Conservation (phyloP, 2,888 invertebrate genomes). For the Thalpophila matura region DNA sequence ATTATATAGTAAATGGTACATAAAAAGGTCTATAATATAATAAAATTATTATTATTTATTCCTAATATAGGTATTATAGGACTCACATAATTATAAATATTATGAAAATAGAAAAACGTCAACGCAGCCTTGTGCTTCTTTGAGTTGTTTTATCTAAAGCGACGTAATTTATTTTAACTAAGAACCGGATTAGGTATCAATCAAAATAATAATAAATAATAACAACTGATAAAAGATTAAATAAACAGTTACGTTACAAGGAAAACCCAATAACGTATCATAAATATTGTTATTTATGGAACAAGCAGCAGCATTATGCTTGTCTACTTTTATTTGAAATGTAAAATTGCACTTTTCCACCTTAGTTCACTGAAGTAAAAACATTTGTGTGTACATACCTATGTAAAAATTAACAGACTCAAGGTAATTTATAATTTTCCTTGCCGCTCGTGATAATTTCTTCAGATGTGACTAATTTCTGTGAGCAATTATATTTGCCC, state of each 20-base stretch:
- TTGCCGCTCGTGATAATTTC: not conserved
- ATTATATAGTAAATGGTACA: too few species aligned
- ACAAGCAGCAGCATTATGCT: too few species aligned
- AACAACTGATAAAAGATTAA: constrained; percentile 22
- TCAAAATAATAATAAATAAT: constrained; percentile 20
- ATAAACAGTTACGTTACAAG: constrained; percentile 19
- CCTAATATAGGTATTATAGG: not conserved
- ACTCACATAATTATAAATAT: constrained; percentile 4
- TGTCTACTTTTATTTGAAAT: too few species aligned
- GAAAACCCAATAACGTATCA: constrained; percentile 4
- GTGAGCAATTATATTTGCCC: not conserved
- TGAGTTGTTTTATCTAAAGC: constrained; percentile 20
- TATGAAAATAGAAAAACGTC: constrained; percentile 47
- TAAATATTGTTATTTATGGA: not conserved
- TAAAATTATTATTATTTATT: too few species aligned
- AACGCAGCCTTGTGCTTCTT: constrained; percentile 24
- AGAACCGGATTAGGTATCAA: constrained; percentile 36
- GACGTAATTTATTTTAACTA: constrained; percentile 8
- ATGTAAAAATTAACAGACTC: not conserved
- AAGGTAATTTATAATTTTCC: not conserved
- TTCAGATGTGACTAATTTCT: constrained; percentile 25
- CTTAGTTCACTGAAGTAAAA: too few species aligned
- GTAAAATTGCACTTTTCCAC: too few species aligned
- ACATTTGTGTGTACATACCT: too few species aligned
- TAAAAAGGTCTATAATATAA: too few species aligned